Evolutionary conservation across 1,140 invertebrate species (phyloP).

Genomic region (Parasteatoda tepidariorum): DNA sequence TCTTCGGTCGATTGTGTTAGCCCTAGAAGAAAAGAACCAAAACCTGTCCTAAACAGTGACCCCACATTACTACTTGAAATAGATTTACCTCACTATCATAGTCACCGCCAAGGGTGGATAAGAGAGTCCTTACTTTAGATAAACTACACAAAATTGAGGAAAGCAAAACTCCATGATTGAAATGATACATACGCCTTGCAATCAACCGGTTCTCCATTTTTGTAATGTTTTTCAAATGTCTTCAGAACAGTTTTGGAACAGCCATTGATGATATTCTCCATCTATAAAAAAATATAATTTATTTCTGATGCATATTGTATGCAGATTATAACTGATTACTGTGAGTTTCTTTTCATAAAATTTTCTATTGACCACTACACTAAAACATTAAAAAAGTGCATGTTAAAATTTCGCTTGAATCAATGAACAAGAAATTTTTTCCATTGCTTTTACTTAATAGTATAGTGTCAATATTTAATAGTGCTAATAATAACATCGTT

Average conservation of each 20-base stretch:
- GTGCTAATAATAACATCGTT: too few relatives aligned
- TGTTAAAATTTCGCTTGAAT: neutral
- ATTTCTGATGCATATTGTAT: neutral
- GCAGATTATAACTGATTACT: neutral
- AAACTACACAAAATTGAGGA: too few relatives aligned
- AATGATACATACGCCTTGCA: neutral
- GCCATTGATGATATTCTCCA: constrained; percentile 3
- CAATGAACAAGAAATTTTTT: neutral
- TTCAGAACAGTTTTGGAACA: neutral
- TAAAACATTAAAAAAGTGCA: too few relatives aligned
- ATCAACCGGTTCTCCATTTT: neutral
- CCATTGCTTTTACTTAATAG: neutral
- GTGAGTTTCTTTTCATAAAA: neutral
- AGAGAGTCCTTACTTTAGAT: too few relatives aligned
- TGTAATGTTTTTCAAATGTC: neutral
- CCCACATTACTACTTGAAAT: too few relatives aligned
- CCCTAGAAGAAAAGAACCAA: too few relatives aligned
- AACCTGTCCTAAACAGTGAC: too few relatives aligned
- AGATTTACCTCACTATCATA: too few relatives aligned
- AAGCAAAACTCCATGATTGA: neutral
- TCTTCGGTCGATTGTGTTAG: too few relatives aligned
- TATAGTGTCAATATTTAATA: too few relatives aligned
- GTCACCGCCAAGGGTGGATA: too few relatives aligned
- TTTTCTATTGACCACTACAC: too few relatives aligned
- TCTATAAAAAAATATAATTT: constrained; percentile 1